Base-by-base conservation (phyloP, 2,888 invertebrate species). In the Leptinotarsa juncta region DNA sequence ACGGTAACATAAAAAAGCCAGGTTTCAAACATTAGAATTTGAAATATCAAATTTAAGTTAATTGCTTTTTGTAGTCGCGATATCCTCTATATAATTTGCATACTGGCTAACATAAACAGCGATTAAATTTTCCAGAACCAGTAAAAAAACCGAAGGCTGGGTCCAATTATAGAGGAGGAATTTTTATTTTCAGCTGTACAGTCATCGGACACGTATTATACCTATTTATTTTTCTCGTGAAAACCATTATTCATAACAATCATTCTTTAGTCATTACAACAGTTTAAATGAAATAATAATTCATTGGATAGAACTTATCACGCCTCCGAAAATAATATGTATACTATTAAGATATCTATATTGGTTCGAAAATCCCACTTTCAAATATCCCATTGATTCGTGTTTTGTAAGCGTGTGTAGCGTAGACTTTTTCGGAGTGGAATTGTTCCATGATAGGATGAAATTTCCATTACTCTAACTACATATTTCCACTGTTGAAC, bases 171-270 rank as follows among this genome's bases (percentile, higher is more conserved):
- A 62, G 42, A 10, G 2, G 12, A 32, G 62, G 62, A 62, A 62
- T 62, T 62, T 42, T 42, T 42, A 62, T 62, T 62, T 62, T 32
- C 62, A 62, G 42, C 32, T 62, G 62, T n/a, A 62, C n/a, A 62
- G 16, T 62, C 32, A 62, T 62, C 42, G 32, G 32, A 62, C 62
- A 62, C 62, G 62, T 32, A 62, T 62, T 5, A 32, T 16, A 62
- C 42, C 26, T 32, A 32, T 62, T 42, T 62, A 32, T 62, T 62
- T 62, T 62, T 62, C 18, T 10, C 10, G 32, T 42, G 62, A 62
- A 62, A 62, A 62, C 62, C 12, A 62, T 62, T 62, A 62, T 3
- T 10, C 62, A 62, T 62, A 62, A 62, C 14, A 1, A 42, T 62
- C 7, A 42, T 62, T 26, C 3, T 16, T 16, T 16, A 20, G 62